These are phyloP conservation scores for Anastrepha ludens DNA, from an alignment of 1,140 invertebrate genomes.

Conservation along the genomic window DNA sequence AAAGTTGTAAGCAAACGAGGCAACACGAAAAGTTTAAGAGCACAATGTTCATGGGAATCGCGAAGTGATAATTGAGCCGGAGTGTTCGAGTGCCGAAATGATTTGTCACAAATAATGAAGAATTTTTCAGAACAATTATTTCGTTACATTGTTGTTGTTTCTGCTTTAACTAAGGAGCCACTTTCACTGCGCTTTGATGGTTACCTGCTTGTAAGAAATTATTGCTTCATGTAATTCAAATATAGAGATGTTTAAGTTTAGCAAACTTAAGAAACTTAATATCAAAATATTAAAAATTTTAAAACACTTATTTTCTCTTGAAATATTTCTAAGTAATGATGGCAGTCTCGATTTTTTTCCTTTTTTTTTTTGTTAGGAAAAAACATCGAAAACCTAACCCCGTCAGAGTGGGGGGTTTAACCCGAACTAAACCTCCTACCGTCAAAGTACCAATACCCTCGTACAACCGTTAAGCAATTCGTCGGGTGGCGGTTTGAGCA, in stretches of 20 bases:
- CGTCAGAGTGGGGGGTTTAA: too few species aligned
- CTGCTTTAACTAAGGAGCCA: background rate
- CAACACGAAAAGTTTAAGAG: background rate
- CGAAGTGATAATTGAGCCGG: background rate
- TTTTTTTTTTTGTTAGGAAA: too few species aligned
- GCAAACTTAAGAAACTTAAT: background rate
- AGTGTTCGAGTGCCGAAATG: background rate
- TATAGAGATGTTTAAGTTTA: too few species aligned
- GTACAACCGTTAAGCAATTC: too few species aligned
- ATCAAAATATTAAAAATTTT: too few species aligned
- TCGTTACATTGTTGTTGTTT: background rate
- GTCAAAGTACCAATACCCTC: too few species aligned
- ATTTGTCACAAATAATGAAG: slow-evolving; percentile 27
- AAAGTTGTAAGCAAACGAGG: background rate
- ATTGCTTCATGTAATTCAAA: background rate
- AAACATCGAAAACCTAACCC: too few species aligned
- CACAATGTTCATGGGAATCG: background rate
- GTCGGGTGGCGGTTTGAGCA: too few species aligned
- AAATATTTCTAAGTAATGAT: too few species aligned
- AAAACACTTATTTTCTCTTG: too few species aligned
- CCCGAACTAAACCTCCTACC: too few species aligned
- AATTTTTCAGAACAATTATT: background rate
- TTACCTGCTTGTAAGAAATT: background rate
- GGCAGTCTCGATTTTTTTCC: too few species aligned
- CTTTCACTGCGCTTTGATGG: background rate